Base-by-base conservation (phyloP, 2,113 vertebrate genomes). In the Ictidomys tridecemlineatus region DNA sequence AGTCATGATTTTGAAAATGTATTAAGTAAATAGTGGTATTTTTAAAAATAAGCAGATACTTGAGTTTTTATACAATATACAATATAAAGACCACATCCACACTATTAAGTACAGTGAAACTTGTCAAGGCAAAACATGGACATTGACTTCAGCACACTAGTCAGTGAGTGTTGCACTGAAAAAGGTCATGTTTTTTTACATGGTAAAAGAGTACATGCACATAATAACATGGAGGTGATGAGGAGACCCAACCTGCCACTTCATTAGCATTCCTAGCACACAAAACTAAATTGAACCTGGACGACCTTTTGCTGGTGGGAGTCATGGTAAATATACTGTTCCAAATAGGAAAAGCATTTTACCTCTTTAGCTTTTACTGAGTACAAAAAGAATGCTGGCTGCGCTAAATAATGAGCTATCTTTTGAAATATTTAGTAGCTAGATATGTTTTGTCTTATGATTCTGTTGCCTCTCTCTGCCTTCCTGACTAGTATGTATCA, bases 391-490 rank as follows among this genome's bases (percentile, higher is more conserved):
- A 84, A 94, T 51, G 26, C 73, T 91, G 91, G n/a, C 69, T 96
- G 34, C 14, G 34, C 48, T 85, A 76, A 94, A 67, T 91, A 67
- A 73, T 73, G 70, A 82, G 20, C 72, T 93, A 85, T 61, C 72
- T 92, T 91, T 93, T 96, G 73, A 95, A 93, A 28, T 86, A 37
- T 85, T 89, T 89, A 73, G 56, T 87, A 93, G 88, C 78, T 89
- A 58, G 18, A 51, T 72, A 69, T 93, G 72, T 72, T 94, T 89
- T 92, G 80, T 88, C 74, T 32, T 93, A 56, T 74, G 83, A 84
- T 93, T 72, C 53, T 96, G 84, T 95, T 53, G 2, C 37, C 79
- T 94, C 45, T 42, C 42, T 85, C 24, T 95, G 30, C 56, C 91
- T 95, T 34, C 39, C 80, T 39, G 48, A 86, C 63, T 87, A 22